Conservation (phyloP, 1,140 invertebrate species). For the Bombus difficillimus region DNA sequence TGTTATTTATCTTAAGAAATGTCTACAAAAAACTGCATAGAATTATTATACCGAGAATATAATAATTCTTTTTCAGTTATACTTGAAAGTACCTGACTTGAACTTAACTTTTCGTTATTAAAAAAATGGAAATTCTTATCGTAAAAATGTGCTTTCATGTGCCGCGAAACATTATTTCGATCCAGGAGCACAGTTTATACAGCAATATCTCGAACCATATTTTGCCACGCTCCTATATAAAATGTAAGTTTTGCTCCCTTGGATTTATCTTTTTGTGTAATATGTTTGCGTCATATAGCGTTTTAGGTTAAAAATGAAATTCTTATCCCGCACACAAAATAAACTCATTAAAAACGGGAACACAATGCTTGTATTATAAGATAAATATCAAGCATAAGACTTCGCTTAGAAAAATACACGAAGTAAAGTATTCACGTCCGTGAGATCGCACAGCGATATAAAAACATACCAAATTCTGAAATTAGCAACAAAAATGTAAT, state of each 20-base stretch:
- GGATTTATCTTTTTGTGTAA: slow-evolving; percentile 1
- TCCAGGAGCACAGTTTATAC: not conserved
- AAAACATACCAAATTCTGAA: not conserved
- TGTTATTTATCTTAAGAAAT: no score
- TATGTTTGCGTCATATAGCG: not conserved
- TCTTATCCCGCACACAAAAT: not conserved
- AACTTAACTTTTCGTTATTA: not conserved
- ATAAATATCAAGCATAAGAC: slow-evolving; percentile 2
- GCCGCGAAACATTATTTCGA: not conserved
- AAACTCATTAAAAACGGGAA: not conserved
- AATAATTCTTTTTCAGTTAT: not conserved
- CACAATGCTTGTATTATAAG: not conserved
- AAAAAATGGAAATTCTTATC: not conserved
- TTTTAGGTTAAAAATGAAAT: not conserved
- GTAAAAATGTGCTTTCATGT: no score
- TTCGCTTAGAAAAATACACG: not conserved
- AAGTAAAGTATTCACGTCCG: not conserved
- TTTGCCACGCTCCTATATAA: slow-evolving; percentile 2
- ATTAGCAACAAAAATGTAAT: not conserved
- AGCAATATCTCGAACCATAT: slow-evolving; percentile 7
- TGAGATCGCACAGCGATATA: not conserved
- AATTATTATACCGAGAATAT: no score
- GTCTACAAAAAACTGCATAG: no score
- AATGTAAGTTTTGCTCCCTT: not conserved
- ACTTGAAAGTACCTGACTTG: not conserved